Conservation (phyloP, 1,140 invertebrate species). For the Micrasema minimum region DNA sequence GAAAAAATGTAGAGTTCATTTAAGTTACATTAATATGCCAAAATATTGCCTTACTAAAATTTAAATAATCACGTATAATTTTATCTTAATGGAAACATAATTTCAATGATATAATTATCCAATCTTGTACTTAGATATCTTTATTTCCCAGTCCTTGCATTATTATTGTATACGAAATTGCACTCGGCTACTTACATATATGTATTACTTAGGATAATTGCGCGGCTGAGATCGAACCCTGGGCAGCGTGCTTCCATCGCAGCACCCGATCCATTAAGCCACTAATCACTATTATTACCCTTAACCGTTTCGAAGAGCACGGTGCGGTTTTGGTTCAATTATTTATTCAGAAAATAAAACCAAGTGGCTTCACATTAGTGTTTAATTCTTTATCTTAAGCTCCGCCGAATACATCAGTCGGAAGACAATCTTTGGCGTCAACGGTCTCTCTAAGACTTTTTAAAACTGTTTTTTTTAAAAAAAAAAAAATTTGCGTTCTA, state of each 20-base stretch:
- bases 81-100: background rate
- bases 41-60: too few relatives aligned
- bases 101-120: background rate
- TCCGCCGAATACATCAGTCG: too few relatives aligned
- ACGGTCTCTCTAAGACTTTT: too few relatives aligned
- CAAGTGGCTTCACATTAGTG: background rate
- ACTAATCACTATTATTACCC: constrained; percentile 29
- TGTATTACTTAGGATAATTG: constrained; percentile 36
- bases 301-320: background rate
- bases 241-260: background rate
- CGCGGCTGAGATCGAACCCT: constrained; percentile 20
- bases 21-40: too few relatives aligned
- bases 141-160: too few relatives aligned
- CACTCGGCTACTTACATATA: background rate
- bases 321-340: background rate
- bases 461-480: too few relatives aligned
- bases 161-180: constrained; percentile 4
- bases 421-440: too few relatives aligned
- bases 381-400: too few relatives aligned
- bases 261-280: constrained; percentile 25
- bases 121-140: background rate
- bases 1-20: too few relatives aligned
- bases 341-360: background rate
- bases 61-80: too few relatives aligned
- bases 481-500: too few relatives aligned